Evolutionary conservation across 2,888 invertebrate species (phyloP).

Genomic region (Eristalinus aeneus): DNA sequence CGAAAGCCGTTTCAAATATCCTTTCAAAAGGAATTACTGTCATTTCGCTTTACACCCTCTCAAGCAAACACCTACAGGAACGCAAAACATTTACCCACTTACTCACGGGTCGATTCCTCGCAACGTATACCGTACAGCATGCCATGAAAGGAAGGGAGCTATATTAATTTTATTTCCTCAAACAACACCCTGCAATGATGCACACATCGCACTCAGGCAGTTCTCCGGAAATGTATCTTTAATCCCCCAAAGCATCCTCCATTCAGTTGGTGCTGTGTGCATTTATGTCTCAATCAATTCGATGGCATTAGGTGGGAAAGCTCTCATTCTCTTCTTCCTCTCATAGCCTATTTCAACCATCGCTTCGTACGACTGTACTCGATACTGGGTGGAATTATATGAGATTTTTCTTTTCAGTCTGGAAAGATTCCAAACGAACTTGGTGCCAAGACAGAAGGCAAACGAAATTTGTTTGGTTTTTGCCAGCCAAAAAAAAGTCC

Average conservation of each 20-base stretch:
- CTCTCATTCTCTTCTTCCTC: not conserved
- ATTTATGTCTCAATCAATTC: slow-evolving; percentile 49
- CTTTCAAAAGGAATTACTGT: slow-evolving; percentile 4
- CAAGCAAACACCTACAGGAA: not conserved
- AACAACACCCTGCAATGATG: not conserved
- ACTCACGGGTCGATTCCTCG: not conserved
- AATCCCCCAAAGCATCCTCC: not conserved
- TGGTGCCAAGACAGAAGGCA: not conserved
- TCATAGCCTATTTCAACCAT: not conserved
- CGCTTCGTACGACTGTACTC: not conserved
- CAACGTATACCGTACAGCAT: not conserved
- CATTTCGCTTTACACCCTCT: not conserved
- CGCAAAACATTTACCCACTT: not conserved
- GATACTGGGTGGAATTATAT: not conserved
- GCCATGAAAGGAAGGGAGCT: not conserved
- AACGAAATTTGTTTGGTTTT: not conserved
- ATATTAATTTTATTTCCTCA: not conserved
- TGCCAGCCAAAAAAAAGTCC: not conserved
- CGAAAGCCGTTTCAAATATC: not conserved
- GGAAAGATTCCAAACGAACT: not conserved
- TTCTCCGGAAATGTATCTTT: not conserved
- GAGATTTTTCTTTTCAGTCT: not conserved
- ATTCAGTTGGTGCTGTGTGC: not conserved
- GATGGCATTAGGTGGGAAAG: slow-evolving; percentile 5
- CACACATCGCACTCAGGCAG: not conserved